These are phyloP conservation scores for Ips typographus DNA, from an alignment of 1,140 invertebrate species.

Conservation along the genomic window DNA sequence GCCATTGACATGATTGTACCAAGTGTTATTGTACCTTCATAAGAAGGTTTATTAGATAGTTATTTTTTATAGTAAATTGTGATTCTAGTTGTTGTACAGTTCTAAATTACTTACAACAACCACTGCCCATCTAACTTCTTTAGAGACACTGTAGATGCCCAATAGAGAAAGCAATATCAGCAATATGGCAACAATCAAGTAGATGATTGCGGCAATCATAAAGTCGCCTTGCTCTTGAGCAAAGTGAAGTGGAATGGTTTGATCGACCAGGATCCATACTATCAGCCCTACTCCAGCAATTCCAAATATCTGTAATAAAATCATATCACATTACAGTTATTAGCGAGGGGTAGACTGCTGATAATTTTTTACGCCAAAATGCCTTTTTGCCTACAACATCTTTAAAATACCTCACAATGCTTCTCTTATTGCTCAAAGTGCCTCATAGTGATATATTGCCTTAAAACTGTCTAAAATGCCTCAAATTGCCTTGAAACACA, in stretches of 20 bases:
- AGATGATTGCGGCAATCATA: conserved; percentile 70
- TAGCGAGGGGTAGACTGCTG: too few relatives aligned
- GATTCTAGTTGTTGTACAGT: not conserved
- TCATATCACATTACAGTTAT: not conserved
- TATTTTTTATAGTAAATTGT: too few relatives aligned
- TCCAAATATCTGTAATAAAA: conserved; percentile 69
- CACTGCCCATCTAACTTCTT: conserved; percentile 85
- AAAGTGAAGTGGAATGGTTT: conserved; percentile 70
- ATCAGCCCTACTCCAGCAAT: conserved; percentile 63
- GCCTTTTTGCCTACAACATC: too few relatives aligned
- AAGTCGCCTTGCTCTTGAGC: conserved; percentile 69
- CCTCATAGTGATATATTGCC: too few relatives aligned
- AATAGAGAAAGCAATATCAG: conserved; percentile 85
- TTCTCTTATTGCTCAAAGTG: too few relatives aligned
- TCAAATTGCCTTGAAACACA: too few relatives aligned
- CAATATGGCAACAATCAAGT: conserved; percentile 75
- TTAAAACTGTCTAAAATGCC: too few relatives aligned
- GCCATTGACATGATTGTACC: not conserved
- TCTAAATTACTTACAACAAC: conserved; percentile 63
- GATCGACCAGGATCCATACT: conserved; percentile 77
- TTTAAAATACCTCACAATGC: too few relatives aligned
- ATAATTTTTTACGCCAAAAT: too few relatives aligned
- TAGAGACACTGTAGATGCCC: conserved; percentile 87
- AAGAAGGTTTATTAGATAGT: too few relatives aligned
- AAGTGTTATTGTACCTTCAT: not conserved